Evolutionary conservation across 2,888 invertebrate species (phyloP), one percentile per base, ranked within the genome.

Genomic region (Diogma glabrata): DNA sequence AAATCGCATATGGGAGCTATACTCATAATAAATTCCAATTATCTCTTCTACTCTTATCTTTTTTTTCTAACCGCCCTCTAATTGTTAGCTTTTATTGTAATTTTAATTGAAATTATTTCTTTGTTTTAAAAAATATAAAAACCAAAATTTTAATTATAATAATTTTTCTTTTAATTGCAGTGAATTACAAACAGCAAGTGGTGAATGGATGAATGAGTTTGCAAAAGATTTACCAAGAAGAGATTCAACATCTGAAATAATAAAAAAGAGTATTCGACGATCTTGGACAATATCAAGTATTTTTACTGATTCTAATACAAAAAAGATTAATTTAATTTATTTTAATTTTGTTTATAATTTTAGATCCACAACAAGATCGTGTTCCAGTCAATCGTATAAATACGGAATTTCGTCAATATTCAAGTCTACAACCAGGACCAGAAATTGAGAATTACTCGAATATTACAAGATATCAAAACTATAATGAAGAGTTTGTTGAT

Each of bases 261-360:
- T 82, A 59, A 79, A 79, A 60, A 74, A 77, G 58, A 81, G 79
- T 60, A 81, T 84, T 58, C 74, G 78, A 47, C 73, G 82, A 52
- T 82, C 82, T 54, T 82, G 82, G 82, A 83, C 82, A 52, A 82
- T 82, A 62, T 82, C 82, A 58, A 81, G 83, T 83, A 72, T 65
- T 36, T 12, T 36, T 6, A 8, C 20, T 22, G 38, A 2, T 19
- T 4, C 19, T 22, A 20, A 19, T 7, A 36, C 10, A 24, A 12
- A 49, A 28, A 26, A 40, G 12, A 9, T 12, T 19, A 45, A n/a
- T 23, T 45, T 4, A 23, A 14, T 7, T 2, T 45, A 7, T 23
- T n/a, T 45, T 16, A 30, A 51, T 16, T 33, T 22, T 51, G 33
- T 26, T 30, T 52, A 30, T 2, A 20, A 47, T 45, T 53, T 52